phyloP scores from a whole-genome alignment of 1,140 invertebrate species.

The Brachionus asplanchnoidis region DNA sequence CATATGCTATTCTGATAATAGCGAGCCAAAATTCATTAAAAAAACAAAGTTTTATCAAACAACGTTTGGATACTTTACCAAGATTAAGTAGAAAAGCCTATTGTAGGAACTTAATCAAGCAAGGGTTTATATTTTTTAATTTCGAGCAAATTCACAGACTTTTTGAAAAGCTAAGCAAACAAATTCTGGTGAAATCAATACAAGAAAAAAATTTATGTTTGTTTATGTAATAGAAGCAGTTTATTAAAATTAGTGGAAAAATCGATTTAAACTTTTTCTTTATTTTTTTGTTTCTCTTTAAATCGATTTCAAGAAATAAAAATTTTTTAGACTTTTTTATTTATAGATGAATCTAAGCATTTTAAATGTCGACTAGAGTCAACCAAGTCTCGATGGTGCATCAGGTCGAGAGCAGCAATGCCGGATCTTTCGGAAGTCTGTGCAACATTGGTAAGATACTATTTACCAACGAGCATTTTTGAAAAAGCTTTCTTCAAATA shows the following conservation, averaged over 20 bases:
- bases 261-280: not conserved
- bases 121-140: not conserved
- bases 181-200: not conserved
- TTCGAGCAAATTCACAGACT: not conserved
- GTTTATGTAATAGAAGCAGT: not conserved
- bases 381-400: constrained; percentile 11
- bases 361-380: constrained; percentile 25
- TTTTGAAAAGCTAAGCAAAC: not conserved
- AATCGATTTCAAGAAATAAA: not conserved
- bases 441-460: not conserved
- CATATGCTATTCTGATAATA: not conserved
- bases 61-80: not conserved
- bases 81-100: not conserved
- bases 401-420: constrained; percentile 21
- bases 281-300: not conserved
- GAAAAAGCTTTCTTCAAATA: not conserved
- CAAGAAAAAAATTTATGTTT: not conserved
- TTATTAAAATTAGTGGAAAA: not conserved
- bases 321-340: not conserved
- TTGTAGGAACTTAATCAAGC: not conserved
- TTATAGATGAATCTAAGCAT: not conserved
- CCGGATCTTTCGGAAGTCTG: not conserved
- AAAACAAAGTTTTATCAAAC: not conserved
- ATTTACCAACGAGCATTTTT: not conserved
- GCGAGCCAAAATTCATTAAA: not conserved